Percentiles rank a stretch among this genome's conserved stretches.
Evolutionary conservation across 2,797 vertebrate species (phyloP).

Genomic region (Danio aesculapii): DNA sequence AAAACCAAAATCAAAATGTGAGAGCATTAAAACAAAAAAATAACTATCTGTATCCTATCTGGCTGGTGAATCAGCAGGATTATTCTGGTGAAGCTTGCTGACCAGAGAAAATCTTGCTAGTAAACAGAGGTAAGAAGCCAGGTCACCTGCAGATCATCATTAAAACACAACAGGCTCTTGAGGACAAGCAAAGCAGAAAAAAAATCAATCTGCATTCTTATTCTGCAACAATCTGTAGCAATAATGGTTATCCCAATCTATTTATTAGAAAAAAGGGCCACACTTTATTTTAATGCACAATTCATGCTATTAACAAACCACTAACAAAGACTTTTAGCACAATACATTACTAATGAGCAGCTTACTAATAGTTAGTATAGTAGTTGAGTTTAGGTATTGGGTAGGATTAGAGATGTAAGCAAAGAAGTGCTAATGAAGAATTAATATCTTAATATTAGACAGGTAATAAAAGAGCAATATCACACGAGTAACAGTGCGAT

Average conservation of each 20-base stretch:
- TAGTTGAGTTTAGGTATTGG: no score
- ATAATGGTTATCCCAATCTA: background rate
- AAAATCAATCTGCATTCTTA: background rate
- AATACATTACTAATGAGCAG: no score
- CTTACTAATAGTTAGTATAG: no score
- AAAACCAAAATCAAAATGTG: background rate
- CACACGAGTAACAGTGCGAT: no score
- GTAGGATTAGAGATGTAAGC: no score
- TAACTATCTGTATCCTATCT: background rate
- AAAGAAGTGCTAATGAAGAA: no score
- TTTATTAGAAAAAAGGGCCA: background rate
- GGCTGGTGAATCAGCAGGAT: background rate
- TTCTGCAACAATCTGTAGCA: background rate
- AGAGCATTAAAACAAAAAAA: background rate
- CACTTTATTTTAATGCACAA: no score
- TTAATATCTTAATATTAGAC: no score
- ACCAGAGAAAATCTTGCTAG: background rate
- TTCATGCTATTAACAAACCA: no score
- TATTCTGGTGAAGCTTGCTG: slow-evolving; percentile 4
- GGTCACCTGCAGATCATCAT: background rate
- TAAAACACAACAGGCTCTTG: background rate
- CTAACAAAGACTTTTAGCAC: no score
- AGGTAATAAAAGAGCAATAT: no score
- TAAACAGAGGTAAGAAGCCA: background rate
- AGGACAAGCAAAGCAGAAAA: background rate